Percentiles rank a stretch among this genome's conserved stretches.
phyloP scores from a whole-genome alignment of 2,888 invertebrate genomes.

The Caradrina clavipalpis region DNA sequence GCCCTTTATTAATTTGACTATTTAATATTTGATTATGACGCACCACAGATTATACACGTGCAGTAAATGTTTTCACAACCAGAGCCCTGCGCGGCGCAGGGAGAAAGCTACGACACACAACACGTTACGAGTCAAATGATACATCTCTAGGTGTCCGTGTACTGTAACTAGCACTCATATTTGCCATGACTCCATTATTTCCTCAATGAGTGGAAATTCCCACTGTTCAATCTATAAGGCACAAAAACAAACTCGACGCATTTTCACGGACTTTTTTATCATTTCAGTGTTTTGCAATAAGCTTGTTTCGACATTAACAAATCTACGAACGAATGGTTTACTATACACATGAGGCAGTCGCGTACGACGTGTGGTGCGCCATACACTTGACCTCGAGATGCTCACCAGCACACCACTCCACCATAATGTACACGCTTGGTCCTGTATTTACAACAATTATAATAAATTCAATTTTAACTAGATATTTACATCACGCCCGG shows the following conservation, averaged over 20 bases:
- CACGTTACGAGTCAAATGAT: slow-evolving; percentile 25
- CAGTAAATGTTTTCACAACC: slow-evolving; percentile 58
- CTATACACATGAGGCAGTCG: slow-evolving; percentile 34
- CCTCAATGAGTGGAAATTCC: slow-evolving; percentile 16
- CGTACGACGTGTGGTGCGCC: slow-evolving; percentile 59
- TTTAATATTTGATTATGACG: slow-evolving; percentile 50
- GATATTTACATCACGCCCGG: slow-evolving; percentile 79
- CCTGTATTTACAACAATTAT: slow-evolving; percentile 85
- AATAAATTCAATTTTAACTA: slow-evolving; percentile 86
- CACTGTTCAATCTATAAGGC: slow-evolving; percentile 52
- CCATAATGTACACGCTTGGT: slow-evolving; percentile 81
- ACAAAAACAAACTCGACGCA: slow-evolving; percentile 54
- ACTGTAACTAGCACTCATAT: slow-evolving; percentile 12
- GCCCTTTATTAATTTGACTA: slow-evolving; percentile 84
- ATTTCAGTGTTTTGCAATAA: slow-evolving; percentile 39
- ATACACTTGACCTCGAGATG: slow-evolving; percentile 71
- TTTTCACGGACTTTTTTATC: slow-evolving; percentile 33
- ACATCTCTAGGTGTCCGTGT: slow-evolving; percentile 11
- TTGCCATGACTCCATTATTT: slow-evolving; percentile 4
- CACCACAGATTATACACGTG: slow-evolving; percentile 51
- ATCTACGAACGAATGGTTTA: slow-evolving; percentile 34
- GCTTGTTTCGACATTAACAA: slow-evolving; percentile 38
- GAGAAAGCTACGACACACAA: slow-evolving; percentile 46
- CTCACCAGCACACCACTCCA: slow-evolving; percentile 70
- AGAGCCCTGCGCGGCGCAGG: slow-evolving; percentile 50